Base-by-base conservation (phyloP, 2,797 vertebrate species). In the Chromis chromis region DNA sequence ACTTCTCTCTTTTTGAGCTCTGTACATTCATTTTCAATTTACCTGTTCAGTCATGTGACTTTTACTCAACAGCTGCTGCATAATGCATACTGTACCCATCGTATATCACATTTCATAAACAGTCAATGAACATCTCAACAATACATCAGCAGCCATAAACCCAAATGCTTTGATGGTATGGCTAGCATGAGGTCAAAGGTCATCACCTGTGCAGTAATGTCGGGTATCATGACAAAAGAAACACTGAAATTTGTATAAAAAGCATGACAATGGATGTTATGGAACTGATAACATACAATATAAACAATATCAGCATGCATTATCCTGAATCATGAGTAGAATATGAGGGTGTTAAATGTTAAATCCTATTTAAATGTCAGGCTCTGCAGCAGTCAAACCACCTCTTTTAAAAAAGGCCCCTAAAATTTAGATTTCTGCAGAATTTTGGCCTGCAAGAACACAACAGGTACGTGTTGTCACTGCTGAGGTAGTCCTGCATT, bases 261-360 rank as follows among this genome's bases (percentile, higher is more conserved):
- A 91, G 89, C 91, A 89, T 93, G 91, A 76, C 33, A 82, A 93
- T 93, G 92, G 89, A 90, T 91, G 92, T 85, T 46, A 93, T 93
- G 91, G 88, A 55, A 66, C 61, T 87, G 87, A 81, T 72, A 66
- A 88, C 80, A 85, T 58, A 87, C 78, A 82, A 53, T 83, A 78
- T 70, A 86, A 88, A 85, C 62, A 89, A 59, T 74, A 83, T 74
- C 82, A 61, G 59, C 89, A 90, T 91, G 89, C 86, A 85, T 84
- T 74, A 84, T 65, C 69, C 84, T 81, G 87, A 75, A 54, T 65
- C 55, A 72, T 87, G 89, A 86, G 60, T 17, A 87, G 83, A 85
- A 80, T 40, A 67, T 88, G 78, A 81, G 22, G 61, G 82, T 82
- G 82, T 79, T 79, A 71, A 65, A 67, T 75, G 81, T 84, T 63